Conservation (phyloP, 2,888 invertebrate genomes). For the Cryptocephalus primarius region DNA sequence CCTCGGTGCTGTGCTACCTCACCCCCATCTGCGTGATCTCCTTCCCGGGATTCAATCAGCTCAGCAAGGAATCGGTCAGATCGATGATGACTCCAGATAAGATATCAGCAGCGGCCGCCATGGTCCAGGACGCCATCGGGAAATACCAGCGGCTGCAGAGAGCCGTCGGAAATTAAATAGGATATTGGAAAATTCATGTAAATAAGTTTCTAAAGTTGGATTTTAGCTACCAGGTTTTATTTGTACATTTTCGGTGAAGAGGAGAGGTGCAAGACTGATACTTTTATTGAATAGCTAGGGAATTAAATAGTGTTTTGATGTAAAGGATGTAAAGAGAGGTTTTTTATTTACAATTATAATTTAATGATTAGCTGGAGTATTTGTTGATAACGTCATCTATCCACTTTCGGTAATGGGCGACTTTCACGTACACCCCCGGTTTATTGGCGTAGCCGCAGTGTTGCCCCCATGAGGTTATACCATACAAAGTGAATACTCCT, state of each 20-base stretch:
- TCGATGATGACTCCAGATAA: conserved; percentile 47
- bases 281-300: no score
- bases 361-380: conserved; percentile 6
- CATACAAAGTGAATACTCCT: conserved; percentile 56
- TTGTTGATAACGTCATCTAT: conserved; percentile 45
- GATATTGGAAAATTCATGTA: no score
- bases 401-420: conserved; percentile 55
- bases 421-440: conserved; percentile 63
- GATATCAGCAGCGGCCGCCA: conserved; percentile 45
- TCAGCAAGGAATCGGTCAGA: conserved; percentile 42
- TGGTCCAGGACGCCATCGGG: conserved; percentile 51
- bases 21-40: conserved; percentile 51
- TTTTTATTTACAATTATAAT: background rate
- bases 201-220: no score
- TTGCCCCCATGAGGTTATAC: conserved; percentile 69
- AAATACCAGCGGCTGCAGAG: conserved; percentile 41
- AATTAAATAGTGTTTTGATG: background rate
- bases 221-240: no score
- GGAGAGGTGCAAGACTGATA: no score
- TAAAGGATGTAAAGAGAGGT: background rate
- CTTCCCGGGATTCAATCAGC: conserved; percentile 34
- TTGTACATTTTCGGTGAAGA: no score
- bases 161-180: conserved; percentile 10
- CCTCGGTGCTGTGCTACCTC: conserved; percentile 48
- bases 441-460: conserved; percentile 63